Percentiles rank a stretch among this genome's conserved stretches.
Evolutionary conservation across 2,888 invertebrate genomes (phyloP).

Genomic region (Aelia acuminata): DNA sequence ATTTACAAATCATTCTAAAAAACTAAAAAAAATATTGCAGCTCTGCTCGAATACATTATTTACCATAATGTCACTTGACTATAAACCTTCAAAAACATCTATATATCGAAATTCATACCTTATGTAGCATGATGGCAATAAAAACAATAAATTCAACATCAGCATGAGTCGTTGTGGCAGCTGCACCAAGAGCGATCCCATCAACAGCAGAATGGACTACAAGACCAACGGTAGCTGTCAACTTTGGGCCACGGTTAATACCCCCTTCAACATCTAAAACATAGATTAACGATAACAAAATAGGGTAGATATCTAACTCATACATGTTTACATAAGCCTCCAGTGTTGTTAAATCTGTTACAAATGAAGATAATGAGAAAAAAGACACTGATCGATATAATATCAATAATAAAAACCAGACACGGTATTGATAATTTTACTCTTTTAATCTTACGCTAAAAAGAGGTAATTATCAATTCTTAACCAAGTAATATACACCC

Average conservation of each 20-base stretch:
- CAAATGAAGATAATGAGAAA: neutral
- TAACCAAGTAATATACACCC: too few relatives aligned
- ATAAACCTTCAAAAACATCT: too few relatives aligned
- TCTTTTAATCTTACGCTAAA: too few relatives aligned
- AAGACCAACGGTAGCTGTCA: constrained; percentile 95
- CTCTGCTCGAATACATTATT: too few relatives aligned
- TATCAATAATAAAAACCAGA: neutral
- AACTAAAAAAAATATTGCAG: too few relatives aligned
- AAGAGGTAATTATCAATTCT: too few relatives aligned
- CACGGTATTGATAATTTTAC: too few relatives aligned
- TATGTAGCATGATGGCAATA: constrained; percentile 98
- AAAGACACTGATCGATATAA: neutral
- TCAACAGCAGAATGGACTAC: constrained; percentile 99
- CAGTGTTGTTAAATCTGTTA: neutral
- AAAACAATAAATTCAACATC: constrained; percentile 99
- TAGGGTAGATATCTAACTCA: neutral
- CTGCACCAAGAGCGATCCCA: constrained; percentile 97
- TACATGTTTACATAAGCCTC: neutral
- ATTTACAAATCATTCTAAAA: too few relatives aligned
- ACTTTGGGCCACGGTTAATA: constrained; percentile 71
- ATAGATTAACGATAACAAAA: constrained; percentile 4
- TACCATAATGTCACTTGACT: too few relatives aligned
- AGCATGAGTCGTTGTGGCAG: constrained; percentile 94
- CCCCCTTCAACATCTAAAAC: constrained; percentile 69
- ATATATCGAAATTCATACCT: constrained; percentile 72